phyloP scores from a whole-genome alignment of 2,797 vertebrate genomes.

The Martes flavigula region DNA sequence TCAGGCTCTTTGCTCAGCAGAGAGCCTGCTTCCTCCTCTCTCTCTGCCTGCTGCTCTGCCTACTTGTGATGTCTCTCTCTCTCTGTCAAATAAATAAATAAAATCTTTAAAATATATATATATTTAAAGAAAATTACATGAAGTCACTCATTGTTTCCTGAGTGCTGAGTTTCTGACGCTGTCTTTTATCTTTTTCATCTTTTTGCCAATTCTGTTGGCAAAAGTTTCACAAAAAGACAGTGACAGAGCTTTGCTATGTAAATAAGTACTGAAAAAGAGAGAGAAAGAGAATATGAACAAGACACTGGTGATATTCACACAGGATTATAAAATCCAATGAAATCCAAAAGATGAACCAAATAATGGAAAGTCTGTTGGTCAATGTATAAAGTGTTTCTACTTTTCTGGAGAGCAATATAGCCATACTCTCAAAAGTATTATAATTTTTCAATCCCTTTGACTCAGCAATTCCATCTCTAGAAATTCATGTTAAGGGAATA shows the following conservation, averaged over 20 bases:
- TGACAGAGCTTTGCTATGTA: neutral
- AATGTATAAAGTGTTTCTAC: neutral
- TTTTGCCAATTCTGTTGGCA: conserved; percentile 26
- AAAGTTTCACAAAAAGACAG: neutral
- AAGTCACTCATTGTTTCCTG: neutral
- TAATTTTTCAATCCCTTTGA: neutral
- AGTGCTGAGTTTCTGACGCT: neutral
- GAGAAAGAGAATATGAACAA: neutral
- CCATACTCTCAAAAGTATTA: neutral
- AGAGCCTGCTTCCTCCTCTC: too few species aligned
- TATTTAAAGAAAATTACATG: neutral
- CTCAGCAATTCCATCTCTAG: neutral
- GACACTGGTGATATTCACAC: neutral
- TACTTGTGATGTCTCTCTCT: too few species aligned
- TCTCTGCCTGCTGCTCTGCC: too few species aligned
- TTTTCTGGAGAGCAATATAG: neutral
- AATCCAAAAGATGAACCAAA: neutral
- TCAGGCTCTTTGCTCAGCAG: too few species aligned
- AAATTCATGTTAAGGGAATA: neutral
- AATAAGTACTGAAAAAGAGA: neutral
- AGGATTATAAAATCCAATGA: neutral
- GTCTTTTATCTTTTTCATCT: conserved; percentile 11
- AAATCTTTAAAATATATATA: too few species aligned
- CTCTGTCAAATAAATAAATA: too few species aligned
- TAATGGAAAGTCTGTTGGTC: neutral